Evolutionary conservation across 2,797 vertebrate genomes (phyloP).

Genomic region (Argya squamiceps): DNA sequence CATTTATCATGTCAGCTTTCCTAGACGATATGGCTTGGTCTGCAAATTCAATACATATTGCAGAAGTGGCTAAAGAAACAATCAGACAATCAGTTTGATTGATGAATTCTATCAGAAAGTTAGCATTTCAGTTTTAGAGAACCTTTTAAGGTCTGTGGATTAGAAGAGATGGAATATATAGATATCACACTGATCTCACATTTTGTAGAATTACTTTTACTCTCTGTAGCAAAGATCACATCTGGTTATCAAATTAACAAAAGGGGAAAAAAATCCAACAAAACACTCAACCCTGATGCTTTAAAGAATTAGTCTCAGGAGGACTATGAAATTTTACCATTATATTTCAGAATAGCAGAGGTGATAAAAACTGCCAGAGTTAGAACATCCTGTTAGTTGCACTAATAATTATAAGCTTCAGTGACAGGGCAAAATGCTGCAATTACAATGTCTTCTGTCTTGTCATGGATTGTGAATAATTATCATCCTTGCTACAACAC

Average conservation of each 20-base stretch:
- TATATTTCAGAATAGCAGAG: conserved; percentile 69
- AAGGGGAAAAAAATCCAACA: not conserved
- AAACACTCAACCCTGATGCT: not conserved
- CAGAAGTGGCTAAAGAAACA: not conserved
- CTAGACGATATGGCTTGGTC: not conserved
- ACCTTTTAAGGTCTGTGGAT: not conserved
- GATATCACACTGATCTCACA: not conserved
- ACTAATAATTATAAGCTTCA: conserved; percentile 86
- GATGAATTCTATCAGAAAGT: conserved; percentile 1
- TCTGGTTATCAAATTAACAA: not conserved
- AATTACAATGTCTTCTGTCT: conserved; percentile 85
- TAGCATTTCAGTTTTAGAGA: not conserved
- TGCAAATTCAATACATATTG: not conserved
- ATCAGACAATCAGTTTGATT: not conserved
- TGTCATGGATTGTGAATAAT: conserved; percentile 84
- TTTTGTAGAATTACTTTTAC: not conserved
- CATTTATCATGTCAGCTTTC: not conserved
- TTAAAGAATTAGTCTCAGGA: conserved; percentile 18
- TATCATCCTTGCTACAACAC: conserved; percentile 74
- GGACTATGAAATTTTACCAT: conserved; percentile 66
- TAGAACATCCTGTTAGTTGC: conserved; percentile 71
- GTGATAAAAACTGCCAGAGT: conserved; percentile 69
- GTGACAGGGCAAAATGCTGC: conserved; percentile 81
- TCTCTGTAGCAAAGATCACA: not conserved
- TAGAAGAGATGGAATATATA: not conserved